Evolutionary conservation across 2,797 vertebrate genomes (phyloP).

Genomic region (Salarias fasciatus): DNA sequence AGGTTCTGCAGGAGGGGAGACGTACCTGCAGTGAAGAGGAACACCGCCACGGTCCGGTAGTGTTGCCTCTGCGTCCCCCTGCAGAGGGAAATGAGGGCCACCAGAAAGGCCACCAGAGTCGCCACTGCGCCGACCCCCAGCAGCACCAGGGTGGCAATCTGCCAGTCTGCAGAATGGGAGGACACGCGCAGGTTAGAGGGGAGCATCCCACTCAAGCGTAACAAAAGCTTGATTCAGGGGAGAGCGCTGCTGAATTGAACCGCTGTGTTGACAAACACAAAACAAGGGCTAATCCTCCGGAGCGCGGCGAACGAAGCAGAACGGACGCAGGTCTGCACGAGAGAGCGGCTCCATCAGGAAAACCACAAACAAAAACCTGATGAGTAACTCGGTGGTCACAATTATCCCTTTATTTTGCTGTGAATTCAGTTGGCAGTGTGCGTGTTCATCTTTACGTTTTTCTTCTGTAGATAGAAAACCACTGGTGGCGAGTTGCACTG

Average conservation of each 20-base stretch:
- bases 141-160: slow-evolving; percentile 86
- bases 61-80: slow-evolving; percentile 79
- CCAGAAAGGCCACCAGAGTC: slow-evolving; percentile 82
- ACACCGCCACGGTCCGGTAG: slow-evolving; percentile 81
- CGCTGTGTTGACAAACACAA: slow-evolving; percentile 63
- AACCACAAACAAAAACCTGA: neutral
- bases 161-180: slow-evolving; percentile 82
- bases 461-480: no score
- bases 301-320: slow-evolving; percentile 25
- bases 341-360: neutral
- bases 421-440: no score
- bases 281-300: slow-evolving; percentile 47
- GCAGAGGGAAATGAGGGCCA: slow-evolving; percentile 84
- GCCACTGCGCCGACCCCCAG: slow-evolving; percentile 78
- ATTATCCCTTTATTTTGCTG: neutral
- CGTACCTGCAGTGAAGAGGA: slow-evolving; percentile 86
- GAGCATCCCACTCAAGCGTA: slow-evolving; percentile 5
- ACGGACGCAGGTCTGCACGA: neutral
- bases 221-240: slow-evolving; percentile 52
- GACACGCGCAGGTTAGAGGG: slow-evolving; percentile 48
- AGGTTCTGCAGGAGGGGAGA: neutral
- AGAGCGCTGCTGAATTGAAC: slow-evolving; percentile 44
- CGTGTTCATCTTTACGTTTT: no score
- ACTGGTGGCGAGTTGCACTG: no score
- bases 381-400: neutral